Percentiles rank a stretch among this genome's conserved stretches.
phyloP scores from a whole-genome alignment of 2,888 invertebrate genomes.

The Litoditis marina region DNA sequence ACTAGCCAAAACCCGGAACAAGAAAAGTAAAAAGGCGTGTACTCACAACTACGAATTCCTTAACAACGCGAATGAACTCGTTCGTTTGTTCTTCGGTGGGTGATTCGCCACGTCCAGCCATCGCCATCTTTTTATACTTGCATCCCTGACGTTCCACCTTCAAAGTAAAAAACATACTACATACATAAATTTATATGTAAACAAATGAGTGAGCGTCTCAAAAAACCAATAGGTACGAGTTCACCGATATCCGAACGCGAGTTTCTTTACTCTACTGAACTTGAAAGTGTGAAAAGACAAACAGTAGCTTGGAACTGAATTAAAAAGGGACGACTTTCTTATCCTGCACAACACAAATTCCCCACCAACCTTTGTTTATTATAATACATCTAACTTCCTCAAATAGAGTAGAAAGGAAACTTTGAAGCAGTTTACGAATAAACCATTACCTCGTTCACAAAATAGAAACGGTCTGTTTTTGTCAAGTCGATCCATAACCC shows the following conservation, averaged over 20 bases:
- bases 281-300: not conserved
- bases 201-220: no score
- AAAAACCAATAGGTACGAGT: no score
- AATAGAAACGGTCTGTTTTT: constrained; percentile 88
- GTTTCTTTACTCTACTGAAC: no score
- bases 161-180: constrained; percentile 7
- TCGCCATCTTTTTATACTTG: constrained; percentile 73
- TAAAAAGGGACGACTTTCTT: not conserved
- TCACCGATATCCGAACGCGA: no score
- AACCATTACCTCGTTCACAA: constrained; percentile 71
- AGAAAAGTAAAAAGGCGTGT: not conserved
- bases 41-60: constrained; percentile 66
- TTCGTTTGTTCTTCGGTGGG: constrained; percentile 81
- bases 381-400: no score
- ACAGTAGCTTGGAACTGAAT: not conserved
- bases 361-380: no score
- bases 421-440: no score
- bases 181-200: no score
- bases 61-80: constrained; percentile 83
- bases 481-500: constrained; percentile 96
- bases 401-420: no score
- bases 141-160: constrained; percentile 62
- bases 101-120: constrained; percentile 77
- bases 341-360: not conserved
- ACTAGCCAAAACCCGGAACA: no score